phyloP scores from a whole-genome alignment of 2,888 invertebrate species.

The Eueremaeus valkanovi region DNA sequence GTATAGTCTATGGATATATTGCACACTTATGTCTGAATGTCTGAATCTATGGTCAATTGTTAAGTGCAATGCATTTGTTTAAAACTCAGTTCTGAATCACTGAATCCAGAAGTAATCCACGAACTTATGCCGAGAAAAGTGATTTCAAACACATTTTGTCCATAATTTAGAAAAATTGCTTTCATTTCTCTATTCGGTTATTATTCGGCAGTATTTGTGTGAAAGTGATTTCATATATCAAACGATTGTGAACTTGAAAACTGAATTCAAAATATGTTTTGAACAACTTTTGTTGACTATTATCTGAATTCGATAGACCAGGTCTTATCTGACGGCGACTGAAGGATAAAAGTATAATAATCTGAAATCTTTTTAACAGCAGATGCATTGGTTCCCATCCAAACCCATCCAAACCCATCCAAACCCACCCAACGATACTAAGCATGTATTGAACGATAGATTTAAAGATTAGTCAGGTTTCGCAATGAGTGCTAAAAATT shows the following conservation, averaged over 20 bases:
- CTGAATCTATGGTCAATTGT: background rate
- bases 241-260: background rate
- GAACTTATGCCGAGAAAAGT: background rate
- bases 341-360: background rate
- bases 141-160: background rate
- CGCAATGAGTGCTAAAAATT: background rate
- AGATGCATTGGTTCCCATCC: slow-evolving; percentile 23
- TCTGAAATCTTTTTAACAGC: background rate
- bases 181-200: too few species aligned
- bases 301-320: background rate
- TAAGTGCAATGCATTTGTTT: background rate
- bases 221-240: too few species aligned
- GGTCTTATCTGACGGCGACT: background rate
- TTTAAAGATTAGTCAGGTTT: slow-evolving; percentile 13
- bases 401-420: background rate
- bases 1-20: background rate
- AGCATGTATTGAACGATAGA: background rate
- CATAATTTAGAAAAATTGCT: background rate
- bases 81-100: background rate
- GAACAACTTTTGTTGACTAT: background rate
- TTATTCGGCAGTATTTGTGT: background rate
- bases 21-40: too few species aligned
- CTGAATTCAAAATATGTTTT: background rate
- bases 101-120: background rate
- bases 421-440: too few species aligned